Conservation (phyloP, 1,140 invertebrate species). For the Lucilia cuprina region DNA sequence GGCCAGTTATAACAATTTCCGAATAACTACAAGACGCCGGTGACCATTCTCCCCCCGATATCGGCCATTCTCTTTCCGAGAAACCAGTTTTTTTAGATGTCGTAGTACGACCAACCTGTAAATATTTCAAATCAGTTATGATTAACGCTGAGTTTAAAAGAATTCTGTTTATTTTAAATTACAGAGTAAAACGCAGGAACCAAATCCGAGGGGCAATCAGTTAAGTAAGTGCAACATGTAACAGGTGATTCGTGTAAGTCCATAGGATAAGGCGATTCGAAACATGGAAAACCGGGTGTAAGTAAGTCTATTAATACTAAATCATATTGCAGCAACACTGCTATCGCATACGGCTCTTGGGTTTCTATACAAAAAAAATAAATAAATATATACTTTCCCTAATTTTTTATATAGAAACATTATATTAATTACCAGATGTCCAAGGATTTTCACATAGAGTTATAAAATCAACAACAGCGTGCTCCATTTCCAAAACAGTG, state of each 20-base stretch:
- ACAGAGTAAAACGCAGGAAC: conserved; percentile 86
- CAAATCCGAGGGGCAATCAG: conserved; percentile 96
- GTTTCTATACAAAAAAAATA: conserved; percentile 72
- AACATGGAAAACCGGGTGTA: conserved; percentile 94
- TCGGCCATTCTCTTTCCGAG: conserved; percentile 95
- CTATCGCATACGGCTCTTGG: conserved; percentile 96
- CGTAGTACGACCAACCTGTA: conserved; percentile 64
- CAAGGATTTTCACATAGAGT: conserved; percentile 93
- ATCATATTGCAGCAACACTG: conserved; percentile 97
- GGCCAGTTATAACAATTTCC: conserved; percentile 96
- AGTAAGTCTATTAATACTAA: conserved; percentile 96
- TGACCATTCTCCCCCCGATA: conserved; percentile 94
- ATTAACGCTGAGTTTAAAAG: neutral
- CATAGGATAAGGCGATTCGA: conserved; percentile 99
- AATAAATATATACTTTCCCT: conserved; percentile 16
- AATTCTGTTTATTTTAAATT: conserved; percentile 20
- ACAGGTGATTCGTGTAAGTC: conserved; percentile 98
- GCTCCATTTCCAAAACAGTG: conserved; percentile 98
- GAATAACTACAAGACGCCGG: conserved; percentile 92
- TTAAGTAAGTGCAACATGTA: conserved; percentile 94
- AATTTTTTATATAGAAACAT: neutral
- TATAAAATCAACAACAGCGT: conserved; percentile 97
- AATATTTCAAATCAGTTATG: neutral
- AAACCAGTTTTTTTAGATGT: conserved; percentile 80
- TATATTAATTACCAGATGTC: conserved; percentile 76